Evolutionary conservation across 1,140 invertebrate genomes (phyloP).

Genomic region (Drosophila tani): DNA sequence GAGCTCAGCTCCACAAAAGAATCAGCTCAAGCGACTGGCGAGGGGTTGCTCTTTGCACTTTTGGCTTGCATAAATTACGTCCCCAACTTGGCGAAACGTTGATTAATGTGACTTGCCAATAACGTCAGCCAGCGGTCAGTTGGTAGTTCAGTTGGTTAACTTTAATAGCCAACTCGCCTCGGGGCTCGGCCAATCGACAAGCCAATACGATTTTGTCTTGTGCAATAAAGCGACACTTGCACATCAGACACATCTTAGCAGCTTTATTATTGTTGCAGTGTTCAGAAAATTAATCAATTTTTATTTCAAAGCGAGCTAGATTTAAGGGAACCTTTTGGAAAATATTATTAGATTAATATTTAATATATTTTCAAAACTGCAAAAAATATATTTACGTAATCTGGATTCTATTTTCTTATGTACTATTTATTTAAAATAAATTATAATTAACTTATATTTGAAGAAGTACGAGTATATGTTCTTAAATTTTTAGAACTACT

Average conservation of each 20-base stretch:
- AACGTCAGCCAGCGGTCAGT: slow-evolving; percentile 31
- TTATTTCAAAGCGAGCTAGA: neutral
- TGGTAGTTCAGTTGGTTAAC: slow-evolving; percentile 35
- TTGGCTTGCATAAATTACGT: slow-evolving; percentile 74
- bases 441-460: too few relatives aligned
- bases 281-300: slow-evolving; percentile 14
- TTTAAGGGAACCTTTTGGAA: neutral
- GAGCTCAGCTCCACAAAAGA: slow-evolving; percentile 43
- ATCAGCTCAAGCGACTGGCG: slow-evolving; percentile 26
- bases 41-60: slow-evolving; percentile 73
- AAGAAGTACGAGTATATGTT: too few relatives aligned
- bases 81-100: slow-evolving; percentile 57
- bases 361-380: too few relatives aligned
- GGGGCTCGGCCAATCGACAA: slow-evolving; percentile 36
- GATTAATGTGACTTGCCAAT: slow-evolving; percentile 66
- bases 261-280: neutral
- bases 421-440: too few relatives aligned
- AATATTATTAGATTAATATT: too few relatives aligned
- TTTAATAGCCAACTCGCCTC: slow-evolving; percentile 26
- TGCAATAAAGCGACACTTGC: slow-evolving; percentile 56
- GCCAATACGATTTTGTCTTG: slow-evolving; percentile 57
- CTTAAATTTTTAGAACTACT: too few relatives aligned
- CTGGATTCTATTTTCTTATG: too few relatives aligned
- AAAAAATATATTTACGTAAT: too few relatives aligned
- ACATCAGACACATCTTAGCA: slow-evolving; percentile 55